These are phyloP conservation scores for Drosophila pandora DNA, from an alignment of 1,140 invertebrate species.

Conservation along the genomic window DNA sequence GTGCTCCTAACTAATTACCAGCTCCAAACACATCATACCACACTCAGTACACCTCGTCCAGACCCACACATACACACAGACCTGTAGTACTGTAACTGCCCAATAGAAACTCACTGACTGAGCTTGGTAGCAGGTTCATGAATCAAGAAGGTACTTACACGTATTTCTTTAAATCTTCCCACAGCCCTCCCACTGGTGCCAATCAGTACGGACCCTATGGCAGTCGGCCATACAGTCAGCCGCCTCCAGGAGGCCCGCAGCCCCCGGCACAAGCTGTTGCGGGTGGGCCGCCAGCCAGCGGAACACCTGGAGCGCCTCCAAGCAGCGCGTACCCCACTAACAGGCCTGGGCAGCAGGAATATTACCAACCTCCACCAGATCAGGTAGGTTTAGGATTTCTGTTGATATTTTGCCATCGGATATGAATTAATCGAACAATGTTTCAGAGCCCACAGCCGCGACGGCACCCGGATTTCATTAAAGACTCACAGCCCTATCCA, in stretches of 20 bases:
- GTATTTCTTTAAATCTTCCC: neutral
- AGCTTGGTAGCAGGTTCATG: constrained; percentile 12
- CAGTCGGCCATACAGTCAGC: constrained; percentile 77
- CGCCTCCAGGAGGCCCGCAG: constrained; percentile 73
- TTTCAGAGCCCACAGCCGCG: constrained; percentile 86
- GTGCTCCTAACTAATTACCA: constrained; percentile 63
- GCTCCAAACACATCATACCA: constrained; percentile 10
- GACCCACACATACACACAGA: constrained; percentile 23
- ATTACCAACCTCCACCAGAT: constrained; percentile 86
- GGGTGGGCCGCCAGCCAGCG: constrained; percentile 67
- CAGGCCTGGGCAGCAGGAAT: constrained; percentile 87
- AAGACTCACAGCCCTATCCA: constrained; percentile 89
- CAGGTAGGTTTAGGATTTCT: constrained; percentile 82
- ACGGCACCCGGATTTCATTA: constrained; percentile 93
- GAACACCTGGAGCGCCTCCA: constrained; percentile 77
- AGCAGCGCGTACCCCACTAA: constrained; percentile 85
- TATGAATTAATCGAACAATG: neutral
- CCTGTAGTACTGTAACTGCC: constrained; percentile 44
- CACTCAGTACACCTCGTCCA: constrained; percentile 13
- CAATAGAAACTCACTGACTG: constrained; percentile 26
- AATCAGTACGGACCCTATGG: constrained; percentile 81
- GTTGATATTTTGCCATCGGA: neutral
- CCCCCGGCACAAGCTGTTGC: constrained; percentile 64
- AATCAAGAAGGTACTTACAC: constrained; percentile 4
- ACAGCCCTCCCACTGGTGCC: constrained; percentile 72